Conservation (phyloP, 2,113 vertebrate genomes). For the Oophaga pumilio region DNA sequence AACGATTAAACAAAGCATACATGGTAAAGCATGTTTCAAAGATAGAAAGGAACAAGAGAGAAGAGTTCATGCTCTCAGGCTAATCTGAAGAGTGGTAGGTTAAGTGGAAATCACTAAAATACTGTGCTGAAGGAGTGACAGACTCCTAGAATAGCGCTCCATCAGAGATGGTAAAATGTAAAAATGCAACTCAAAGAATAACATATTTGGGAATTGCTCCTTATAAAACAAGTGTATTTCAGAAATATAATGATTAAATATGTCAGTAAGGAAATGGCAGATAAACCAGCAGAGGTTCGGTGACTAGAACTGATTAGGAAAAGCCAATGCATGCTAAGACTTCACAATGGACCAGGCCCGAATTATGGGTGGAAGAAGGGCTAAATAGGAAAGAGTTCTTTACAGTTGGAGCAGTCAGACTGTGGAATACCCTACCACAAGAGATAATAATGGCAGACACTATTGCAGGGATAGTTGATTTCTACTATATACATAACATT, state of each 20-base stretch:
- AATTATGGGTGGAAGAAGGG: no score
- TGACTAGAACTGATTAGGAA: background rate
- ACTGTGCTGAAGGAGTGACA: slow-evolving; percentile 9
- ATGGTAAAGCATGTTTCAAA: slow-evolving; percentile 14
- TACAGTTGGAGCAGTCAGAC: no score
- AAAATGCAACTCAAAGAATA: background rate
- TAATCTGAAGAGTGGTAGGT: slow-evolving; percentile 40
- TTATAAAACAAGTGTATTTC: background rate
- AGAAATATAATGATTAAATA: background rate
- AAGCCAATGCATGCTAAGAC: background rate
- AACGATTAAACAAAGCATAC: slow-evolving; percentile 37
- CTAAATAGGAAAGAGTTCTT: no score
- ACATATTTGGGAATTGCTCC: background rate
- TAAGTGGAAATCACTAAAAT: slow-evolving; percentile 44
- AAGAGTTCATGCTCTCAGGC: slow-evolving; percentile 36
- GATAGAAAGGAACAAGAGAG: background rate
- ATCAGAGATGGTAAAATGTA: slow-evolving; percentile 7
- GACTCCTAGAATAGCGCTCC: background rate
- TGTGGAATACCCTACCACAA: no score
- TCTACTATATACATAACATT: no score
- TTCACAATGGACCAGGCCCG: background rate
- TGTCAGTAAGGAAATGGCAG: no score
- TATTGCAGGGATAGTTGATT: no score
- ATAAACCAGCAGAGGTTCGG: background rate
- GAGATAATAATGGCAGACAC: no score